Base-by-base conservation (phyloP, 2,888 invertebrate genomes). In the Apamea monoglypha region DNA sequence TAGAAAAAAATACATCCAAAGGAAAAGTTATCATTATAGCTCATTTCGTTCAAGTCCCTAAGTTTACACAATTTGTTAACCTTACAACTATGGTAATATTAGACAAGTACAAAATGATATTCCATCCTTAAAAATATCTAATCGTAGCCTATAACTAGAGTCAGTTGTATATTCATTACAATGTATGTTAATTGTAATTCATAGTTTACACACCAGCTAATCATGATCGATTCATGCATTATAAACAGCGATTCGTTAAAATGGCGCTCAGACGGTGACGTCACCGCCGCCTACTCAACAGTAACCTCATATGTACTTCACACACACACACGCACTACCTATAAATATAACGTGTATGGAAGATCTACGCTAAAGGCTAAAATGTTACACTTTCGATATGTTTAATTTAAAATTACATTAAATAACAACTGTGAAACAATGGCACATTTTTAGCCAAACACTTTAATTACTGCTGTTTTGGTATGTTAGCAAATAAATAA, bases 61-160 rank as follows among this genome's bases (percentile, higher is more conserved):
- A 93, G 93, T 95, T 95, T 95, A 96, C 94, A 96, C 92, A 94
- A 94, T 95, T 96, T 95, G 96, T 96, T 96, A 96, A 95, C 92
- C 96, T 96, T 96, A 96, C 78, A 91, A 88, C 95, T 96, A 96
- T 95, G 96, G 96, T 96, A 96, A 95, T 96, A 95, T 96, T 95
- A 96, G 95, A 96, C 96, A 96, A 96, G 97, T 97, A 97, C 96
- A 97, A 97, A 97, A 96, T 96, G 96, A 97, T 96, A 96, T 95
- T 96, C 95, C 94, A 94, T 93, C 91, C 95, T 96, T 96, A 96
- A 92, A 95, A 93, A 95, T 96, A 95, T 93, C 92, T 95, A 95
- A 95, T 93, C 93, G 92, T 96, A 96, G 90, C 95, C 96, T 96
- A 96, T 92, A 94, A 94, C 96, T 96, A 96, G 93, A 95, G 94